Base-by-base conservation (phyloP, 2,888 invertebrate genomes). In the Trilocha varians region DNA sequence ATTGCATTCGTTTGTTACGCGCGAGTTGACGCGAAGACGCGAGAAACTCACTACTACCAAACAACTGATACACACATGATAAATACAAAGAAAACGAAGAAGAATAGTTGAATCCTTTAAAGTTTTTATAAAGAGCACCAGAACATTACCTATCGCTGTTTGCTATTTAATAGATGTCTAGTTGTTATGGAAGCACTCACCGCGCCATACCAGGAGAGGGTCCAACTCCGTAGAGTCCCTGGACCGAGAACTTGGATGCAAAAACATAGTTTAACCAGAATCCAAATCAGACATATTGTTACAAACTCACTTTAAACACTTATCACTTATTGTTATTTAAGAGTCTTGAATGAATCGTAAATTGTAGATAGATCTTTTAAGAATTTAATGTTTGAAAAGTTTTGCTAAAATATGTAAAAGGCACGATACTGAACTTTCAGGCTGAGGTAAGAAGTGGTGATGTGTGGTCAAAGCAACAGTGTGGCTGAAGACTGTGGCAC, bases 181-280 rank as follows among this genome's bases (percentile, higher is more conserved):
- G n/a, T n/a, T n/a, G n/a, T n/a, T n/a, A n/a, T n/a, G n/a, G n/a
- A n/a, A 9, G 15, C 18, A 80, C 84, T 84, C 62, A 84, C 84
- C 84, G 49, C 82, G 77, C 83, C 84, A 84, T 58, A 83, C 74
- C 57, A 78, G 66, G 35, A 79, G 59, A 45, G 85, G 78, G 57
- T 85, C 85, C 70, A 80, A 66, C 57, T 85, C 85, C 39, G 73
- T 60, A 53, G 82, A 67, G 57, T 83, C 83, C 71, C 75, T 70
- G 52, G 72, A 65, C 54, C 82, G 78, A 53, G 83, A 78, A 57
- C 82, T 82, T 53, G 85, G 79, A 57, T 84, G 83, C 56, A 85
- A 67, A 68, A 85, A 85, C 85, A 85, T 85, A 71, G 55, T 63
- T 82, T 82, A 85, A 70, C 85, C 85, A 53, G 74, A 82, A 70